phyloP scores from a whole-genome alignment of 1,140 invertebrate genomes.

The Drosophila ambigua region DNA sequence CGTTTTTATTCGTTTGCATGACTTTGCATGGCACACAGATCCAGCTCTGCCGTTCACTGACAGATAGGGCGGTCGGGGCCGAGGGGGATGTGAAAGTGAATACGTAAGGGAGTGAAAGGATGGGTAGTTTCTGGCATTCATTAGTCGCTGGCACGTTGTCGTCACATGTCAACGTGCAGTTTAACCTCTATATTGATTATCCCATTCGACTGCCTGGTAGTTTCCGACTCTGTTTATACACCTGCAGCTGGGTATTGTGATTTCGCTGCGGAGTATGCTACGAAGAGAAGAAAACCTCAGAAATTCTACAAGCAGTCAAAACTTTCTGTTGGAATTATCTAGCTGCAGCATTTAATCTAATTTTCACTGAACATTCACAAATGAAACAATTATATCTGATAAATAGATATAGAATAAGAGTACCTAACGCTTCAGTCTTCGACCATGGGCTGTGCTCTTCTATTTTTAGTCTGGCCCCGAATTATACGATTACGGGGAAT shows the following conservation, averaged over 20 bases:
- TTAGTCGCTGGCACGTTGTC: constrained; percentile 64
- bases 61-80: neutral
- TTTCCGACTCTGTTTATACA: too few relatives aligned
- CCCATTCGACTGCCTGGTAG: constrained; percentile 26
- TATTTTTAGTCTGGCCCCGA: neutral
- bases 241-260: too few relatives aligned
- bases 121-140: constrained; percentile 63
- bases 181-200: constrained; percentile 71
- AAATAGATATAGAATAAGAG: too few relatives aligned
- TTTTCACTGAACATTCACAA: too few relatives aligned
- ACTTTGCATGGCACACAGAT: constrained; percentile 30
- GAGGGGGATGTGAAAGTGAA: neutral
- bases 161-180: constrained; percentile 71
- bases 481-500: neutral
- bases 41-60: constrained; percentile 1
- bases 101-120: neutral
- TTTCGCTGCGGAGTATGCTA: too few relatives aligned
- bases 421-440: constrained; percentile 1
- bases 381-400: too few relatives aligned
- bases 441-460: too few relatives aligned
- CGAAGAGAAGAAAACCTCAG: too few relatives aligned
- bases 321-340: too few relatives aligned
- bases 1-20: constrained; percentile 76
- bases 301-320: too few relatives aligned
- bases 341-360: too few relatives aligned